Conservation (phyloP, 2,113 vertebrate genomes). For the Hypanus sabinus region DNA sequence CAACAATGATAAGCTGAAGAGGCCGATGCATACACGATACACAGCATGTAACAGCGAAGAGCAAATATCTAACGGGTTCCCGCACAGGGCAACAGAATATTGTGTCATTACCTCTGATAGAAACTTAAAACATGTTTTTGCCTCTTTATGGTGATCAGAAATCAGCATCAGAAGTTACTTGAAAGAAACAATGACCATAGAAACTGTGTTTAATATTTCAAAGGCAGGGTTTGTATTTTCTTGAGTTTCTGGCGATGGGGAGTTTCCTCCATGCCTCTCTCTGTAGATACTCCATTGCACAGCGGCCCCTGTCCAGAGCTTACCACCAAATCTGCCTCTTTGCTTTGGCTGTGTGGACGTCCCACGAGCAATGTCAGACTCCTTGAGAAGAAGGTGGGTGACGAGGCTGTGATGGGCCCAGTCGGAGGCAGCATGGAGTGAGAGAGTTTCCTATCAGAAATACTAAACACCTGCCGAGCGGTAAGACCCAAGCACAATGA, state of each 20-base stretch:
- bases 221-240: neutral
- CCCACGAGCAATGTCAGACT: too few relatives aligned
- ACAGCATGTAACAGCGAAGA: conserved; percentile 24
- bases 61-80: neutral
- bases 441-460: neutral
- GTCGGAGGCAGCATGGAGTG: neutral
- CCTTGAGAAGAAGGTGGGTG: too few relatives aligned
- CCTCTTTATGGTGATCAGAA: neutral
- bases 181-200: neutral
- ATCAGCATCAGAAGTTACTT: neutral
- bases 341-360: too few relatives aligned
- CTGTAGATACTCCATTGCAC: too few relatives aligned
- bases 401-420: neutral
- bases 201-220: conserved; percentile 17
- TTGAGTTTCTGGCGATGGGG: neutral
- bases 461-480: conserved; percentile 19
- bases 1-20: neutral
- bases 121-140: conserved; percentile 22
- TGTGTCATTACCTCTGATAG: neutral
- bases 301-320: too few relatives aligned
- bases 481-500: neutral
- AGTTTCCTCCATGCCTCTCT: too few relatives aligned
- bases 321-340: too few relatives aligned
- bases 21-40: neutral
- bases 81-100: neutral